These are phyloP conservation scores for Chiridota heheva DNA, from an alignment of 35 echinoderm and acorn worm species.

Conservation along the genomic window DNA sequence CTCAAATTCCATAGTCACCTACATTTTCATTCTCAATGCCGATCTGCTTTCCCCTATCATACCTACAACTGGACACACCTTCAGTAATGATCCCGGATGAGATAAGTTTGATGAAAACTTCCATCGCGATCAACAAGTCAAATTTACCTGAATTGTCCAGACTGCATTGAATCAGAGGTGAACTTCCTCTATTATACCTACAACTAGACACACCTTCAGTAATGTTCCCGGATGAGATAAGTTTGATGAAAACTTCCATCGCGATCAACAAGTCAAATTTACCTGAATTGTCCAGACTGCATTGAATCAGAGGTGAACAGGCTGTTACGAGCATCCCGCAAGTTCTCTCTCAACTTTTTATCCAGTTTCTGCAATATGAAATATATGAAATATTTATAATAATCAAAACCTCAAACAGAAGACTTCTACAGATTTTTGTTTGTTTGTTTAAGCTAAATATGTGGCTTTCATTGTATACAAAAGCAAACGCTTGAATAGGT, in stretches of 20 bases:
- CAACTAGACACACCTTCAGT: no score
- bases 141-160: constrained; percentile 89
- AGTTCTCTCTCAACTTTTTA: constrained; percentile 95
- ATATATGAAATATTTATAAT: neutral
- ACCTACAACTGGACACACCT: no score
- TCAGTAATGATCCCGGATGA: neutral
- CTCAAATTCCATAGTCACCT: no score
- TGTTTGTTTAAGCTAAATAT: no score
- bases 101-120: neutral
- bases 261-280: neutral
- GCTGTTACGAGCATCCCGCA: constrained; percentile 92
- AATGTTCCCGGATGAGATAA: neutral
- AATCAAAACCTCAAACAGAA: neutral
- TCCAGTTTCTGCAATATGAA: constrained; percentile 83
- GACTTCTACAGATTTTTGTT: neutral
- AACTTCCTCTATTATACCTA: no score
- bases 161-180: constrained; percentile 86
- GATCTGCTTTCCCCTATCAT: no score
- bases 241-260: neutral
- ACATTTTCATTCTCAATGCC: no score
- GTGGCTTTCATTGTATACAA: no score
- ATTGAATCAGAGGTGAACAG: constrained; percentile 91
- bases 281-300: constrained; percentile 96
- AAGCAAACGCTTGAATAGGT: no score
- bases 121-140: neutral